Percentiles rank a stretch among this genome's conserved stretches.
These are phyloP conservation scores for Malurus splendens DNA, from an alignment of 2,797 vertebrate species.

Conservation along the genomic window DNA sequence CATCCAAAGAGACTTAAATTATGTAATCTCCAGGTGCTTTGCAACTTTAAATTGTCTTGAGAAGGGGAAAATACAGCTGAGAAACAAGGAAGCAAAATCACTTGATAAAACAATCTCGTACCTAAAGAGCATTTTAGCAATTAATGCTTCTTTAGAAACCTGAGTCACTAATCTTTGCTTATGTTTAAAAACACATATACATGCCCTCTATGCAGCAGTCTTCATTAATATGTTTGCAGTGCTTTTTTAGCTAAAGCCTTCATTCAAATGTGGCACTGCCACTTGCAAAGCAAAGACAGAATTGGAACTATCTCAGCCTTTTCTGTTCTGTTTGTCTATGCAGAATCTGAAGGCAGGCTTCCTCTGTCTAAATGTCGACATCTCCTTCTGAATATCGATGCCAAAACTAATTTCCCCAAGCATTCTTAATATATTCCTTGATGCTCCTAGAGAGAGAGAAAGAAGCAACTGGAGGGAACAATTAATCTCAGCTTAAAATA, in stretches of 20 bases:
- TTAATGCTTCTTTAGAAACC: not conserved
- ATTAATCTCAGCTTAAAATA: slow-evolving; percentile 48
- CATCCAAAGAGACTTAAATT: not conserved
- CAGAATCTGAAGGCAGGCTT: not conserved
- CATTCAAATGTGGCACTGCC: not conserved
- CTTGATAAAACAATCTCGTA: not conserved
- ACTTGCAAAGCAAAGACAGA: not conserved
- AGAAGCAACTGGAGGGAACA: slow-evolving; percentile 1
- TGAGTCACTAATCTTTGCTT: not conserved
- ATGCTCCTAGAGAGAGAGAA: not conserved
- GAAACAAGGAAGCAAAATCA: not conserved
- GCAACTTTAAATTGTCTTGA: not conserved
- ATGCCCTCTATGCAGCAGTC: not conserved
- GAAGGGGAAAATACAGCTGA: not conserved
- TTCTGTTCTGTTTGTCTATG: not conserved
- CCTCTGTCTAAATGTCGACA: not conserved
- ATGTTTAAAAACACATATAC: not conserved
- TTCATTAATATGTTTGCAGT: not conserved
- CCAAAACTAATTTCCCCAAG: slow-evolving; percentile 27
- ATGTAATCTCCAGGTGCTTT: not conserved
- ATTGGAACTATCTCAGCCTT: not conserved
- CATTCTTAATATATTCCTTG: slow-evolving; percentile 12
- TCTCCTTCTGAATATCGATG: slow-evolving; percentile 12
- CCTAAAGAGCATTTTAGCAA: not conserved
- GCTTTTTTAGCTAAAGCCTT: not conserved